A percentile compares a stretch with the other conserved stretches of the same genome.
phyloP scores from a whole-genome alignment of 2,113 vertebrate species.

The Leucopsar rothschildi region DNA sequence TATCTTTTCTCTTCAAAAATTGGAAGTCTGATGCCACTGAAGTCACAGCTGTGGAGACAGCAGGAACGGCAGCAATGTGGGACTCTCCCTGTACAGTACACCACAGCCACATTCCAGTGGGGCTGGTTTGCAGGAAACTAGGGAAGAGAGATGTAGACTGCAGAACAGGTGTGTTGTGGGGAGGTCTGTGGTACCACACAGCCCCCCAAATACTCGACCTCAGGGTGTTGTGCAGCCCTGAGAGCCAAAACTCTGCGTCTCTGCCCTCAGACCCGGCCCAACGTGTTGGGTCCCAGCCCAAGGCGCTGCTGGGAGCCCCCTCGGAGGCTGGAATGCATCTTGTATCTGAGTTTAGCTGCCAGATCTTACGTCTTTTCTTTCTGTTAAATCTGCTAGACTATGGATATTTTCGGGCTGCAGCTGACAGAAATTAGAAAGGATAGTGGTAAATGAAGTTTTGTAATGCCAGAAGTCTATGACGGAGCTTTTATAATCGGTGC shows the following conservation, averaged over 20 bases:
- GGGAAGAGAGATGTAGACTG: fast-evolving
- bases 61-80: background rate
- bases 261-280: background rate
- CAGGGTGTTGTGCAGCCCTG: background rate
- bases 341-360: background rate
- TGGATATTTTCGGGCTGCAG: background rate
- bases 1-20: background rate
- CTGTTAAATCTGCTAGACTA: background rate
- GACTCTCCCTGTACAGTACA: background rate
- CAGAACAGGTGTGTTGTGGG: background rate
- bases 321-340: background rate
- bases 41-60: background rate
- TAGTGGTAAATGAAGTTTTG: slow-evolving; percentile 5
- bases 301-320: background rate
- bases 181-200: background rate
- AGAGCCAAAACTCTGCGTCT: background rate
- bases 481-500: background rate
- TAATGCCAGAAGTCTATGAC: background rate
- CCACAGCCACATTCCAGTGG: fast-evolving
- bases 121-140: background rate
- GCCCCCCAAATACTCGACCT: background rate
- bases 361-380: background rate
- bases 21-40: background rate
- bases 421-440: slow-evolving; percentile 31
- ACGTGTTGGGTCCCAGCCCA: background rate